Percentiles rank a stretch among this genome's conserved stretches.
These are phyloP conservation scores for Palythoa caribaeorum DNA, from an alignment of 92 coral and sea anemone species.

Conservation along the genomic window DNA sequence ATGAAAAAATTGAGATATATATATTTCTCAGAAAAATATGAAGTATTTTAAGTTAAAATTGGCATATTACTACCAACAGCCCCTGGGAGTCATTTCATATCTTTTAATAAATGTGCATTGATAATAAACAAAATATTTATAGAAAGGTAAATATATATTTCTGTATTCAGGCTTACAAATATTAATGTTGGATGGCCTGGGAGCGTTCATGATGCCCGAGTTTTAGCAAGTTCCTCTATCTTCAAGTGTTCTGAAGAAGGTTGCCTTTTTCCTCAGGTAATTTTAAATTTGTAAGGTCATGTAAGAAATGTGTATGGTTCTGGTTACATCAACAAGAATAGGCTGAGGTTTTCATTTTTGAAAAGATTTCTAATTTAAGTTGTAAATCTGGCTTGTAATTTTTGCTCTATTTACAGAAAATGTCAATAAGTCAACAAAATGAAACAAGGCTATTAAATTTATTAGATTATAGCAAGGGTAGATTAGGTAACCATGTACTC, in stretches of 20 bases:
- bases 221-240: conserved; percentile 9
- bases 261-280: conserved; percentile 14
- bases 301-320: not conserved
- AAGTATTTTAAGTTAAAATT: conserved; percentile 1
- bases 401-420: too few species aligned
- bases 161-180: conserved; percentile 9
- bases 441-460: not conserved
- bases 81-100: not conserved
- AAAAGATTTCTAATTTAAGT: too few species aligned
- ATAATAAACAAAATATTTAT: not conserved
- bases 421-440: not conserved
- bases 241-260: conserved; percentile 12
- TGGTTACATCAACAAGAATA: not conserved
- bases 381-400: too few species aligned
- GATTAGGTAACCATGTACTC: conserved; percentile 2
- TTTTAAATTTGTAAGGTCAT: not conserved
- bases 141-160: not conserved
- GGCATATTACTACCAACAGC: not conserved
- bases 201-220: conserved; percentile 1
- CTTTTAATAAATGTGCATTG: conserved; percentile 8
- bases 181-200: conserved; percentile 19
- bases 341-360: too few species aligned
- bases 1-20: not conserved
- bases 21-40: not conserved
- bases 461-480: not conserved